Conservation (phyloP, 2,888 invertebrate genomes). For the Melinaea marsaeus region DNA sequence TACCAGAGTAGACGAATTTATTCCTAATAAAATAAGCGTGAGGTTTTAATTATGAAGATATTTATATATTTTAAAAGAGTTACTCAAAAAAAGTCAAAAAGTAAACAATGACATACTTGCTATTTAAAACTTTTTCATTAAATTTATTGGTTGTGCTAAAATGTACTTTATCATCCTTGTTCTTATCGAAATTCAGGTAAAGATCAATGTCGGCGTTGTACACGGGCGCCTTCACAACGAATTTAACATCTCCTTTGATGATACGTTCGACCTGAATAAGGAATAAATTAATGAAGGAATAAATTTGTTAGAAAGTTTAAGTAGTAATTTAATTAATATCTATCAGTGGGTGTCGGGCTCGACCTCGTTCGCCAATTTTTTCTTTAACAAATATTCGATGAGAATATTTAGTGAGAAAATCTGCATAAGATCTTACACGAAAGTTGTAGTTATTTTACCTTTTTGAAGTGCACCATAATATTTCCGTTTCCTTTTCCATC, state of each 20-base stretch:
- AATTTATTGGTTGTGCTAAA: conserved; percentile 80
- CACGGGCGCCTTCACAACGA: conserved; percentile 78
- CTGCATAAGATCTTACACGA: no score
- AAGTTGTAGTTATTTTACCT: conserved; percentile 43
- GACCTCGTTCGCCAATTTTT: no score
- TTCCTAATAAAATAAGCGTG: conserved; percentile 52
- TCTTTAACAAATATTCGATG: no score
- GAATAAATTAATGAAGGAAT: not conserved
- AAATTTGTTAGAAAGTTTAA: no score
- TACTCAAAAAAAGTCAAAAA: not conserved
- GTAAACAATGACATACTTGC: conserved; percentile 73
- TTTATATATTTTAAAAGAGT: not conserved
- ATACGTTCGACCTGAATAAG: conserved; percentile 72
- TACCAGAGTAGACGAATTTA: conserved; percentile 61
- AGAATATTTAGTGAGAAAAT: no score
- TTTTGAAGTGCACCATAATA: conserved; percentile 78
- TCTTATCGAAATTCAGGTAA: conserved; percentile 82
- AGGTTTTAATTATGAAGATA: conserved; percentile 1
- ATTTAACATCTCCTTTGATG: conserved; percentile 79
- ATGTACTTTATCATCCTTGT: conserved; percentile 82
- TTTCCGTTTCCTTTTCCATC: conserved; percentile 82
- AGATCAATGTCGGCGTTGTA: conserved; percentile 81
- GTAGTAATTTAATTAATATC: no score
- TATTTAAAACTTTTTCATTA: conserved; percentile 73
- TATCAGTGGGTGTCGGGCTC: no score